These are phyloP conservation scores for Prinia subflava DNA, from an alignment of 2,113 vertebrate genomes.

Conservation along the genomic window DNA sequence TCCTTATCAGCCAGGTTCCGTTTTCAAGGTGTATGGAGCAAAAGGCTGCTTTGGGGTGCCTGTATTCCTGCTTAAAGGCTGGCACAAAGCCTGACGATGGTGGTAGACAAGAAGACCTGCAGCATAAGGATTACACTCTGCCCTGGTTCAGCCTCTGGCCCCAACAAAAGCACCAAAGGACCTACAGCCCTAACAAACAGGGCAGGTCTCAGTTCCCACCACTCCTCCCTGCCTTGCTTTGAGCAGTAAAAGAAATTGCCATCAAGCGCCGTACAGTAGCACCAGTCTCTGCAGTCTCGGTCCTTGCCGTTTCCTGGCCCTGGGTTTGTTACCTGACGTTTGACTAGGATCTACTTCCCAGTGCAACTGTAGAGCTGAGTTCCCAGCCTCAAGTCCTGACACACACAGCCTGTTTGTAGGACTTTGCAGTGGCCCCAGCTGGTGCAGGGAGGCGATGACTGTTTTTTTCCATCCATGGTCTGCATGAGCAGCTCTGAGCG, in stretches of 20 bases:
- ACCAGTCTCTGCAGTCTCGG: neutral
- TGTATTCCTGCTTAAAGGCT: neutral
- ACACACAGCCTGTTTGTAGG: neutral
- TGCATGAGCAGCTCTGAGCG: neutral
- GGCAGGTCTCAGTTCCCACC: neutral
- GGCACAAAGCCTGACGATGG: neutral
- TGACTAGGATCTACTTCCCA: neutral
- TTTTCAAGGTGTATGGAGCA: neutral
- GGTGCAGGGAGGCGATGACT: neutral
- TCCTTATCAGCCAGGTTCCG: neutral
- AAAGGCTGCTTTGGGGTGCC: neutral
- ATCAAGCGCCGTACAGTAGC: fast-evolving
- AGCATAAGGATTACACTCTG: neutral
- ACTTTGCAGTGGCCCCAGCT: conserved; percentile 8
- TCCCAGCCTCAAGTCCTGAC: neutral
- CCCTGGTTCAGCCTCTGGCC: neutral
- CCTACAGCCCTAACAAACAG: neutral
- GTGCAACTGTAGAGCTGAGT: neutral
- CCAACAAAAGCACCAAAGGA: neutral
- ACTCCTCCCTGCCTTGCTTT: neutral
- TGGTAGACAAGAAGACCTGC: neutral
- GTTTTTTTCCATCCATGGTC: conserved; percentile 4
- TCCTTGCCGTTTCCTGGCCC: neutral
- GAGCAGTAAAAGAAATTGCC: neutral
- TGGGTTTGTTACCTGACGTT: fast-evolving